Evolutionary conservation across 2,797 vertebrate genomes (phyloP), one percentile per base, ranked within the genome.

Genomic region (Columba guinea): DNA sequence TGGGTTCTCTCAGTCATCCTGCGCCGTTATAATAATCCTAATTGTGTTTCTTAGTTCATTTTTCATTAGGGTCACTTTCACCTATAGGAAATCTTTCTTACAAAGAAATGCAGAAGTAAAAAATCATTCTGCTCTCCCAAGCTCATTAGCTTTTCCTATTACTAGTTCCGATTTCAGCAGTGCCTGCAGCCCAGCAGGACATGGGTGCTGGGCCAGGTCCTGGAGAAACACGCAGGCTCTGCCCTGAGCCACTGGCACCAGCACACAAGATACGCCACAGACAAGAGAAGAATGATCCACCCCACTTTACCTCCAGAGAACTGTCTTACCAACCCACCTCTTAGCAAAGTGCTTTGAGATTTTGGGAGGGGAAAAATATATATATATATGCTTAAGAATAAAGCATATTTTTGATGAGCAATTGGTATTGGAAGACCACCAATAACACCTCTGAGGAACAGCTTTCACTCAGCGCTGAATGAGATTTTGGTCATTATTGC

Each of bases 1-100:
- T 97, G 94, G 94, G 86, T 93, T 97, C 89, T 49, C 90, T 97
- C 96, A 96, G 75, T 93, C 74, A 5, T 84, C 86, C 76, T 14
- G 52, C 1, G 2, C 60, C 10, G 0, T 79, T 90, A 32, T 11
- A 91, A 91, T 82, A 67, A 89, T 67, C 84, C 90, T 88, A 91
- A 95, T 90, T 73, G 46, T 60, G 68, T 74, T 87, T 37, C 68
- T 59, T 53, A 53, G 75, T 67, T 94, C 89, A 95, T 96, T 96
- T 89, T 75, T 96, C 89, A 93, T 92, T 83, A 51, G 81, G 86
- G 94, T 93, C 86, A 62, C 85, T 94, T 95, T 89, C 93, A 94
- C 95, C 95, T 96, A 69, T 76, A 67, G 87, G 67, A 93, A 93
- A 80, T 95, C 75, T 87, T 91, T 91, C 79, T 93, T 67, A 73